These are phyloP conservation scores for Myxocyprinus asiaticus DNA, from an alignment of 2,113 vertebrate genomes.

Conservation along the genomic window DNA sequence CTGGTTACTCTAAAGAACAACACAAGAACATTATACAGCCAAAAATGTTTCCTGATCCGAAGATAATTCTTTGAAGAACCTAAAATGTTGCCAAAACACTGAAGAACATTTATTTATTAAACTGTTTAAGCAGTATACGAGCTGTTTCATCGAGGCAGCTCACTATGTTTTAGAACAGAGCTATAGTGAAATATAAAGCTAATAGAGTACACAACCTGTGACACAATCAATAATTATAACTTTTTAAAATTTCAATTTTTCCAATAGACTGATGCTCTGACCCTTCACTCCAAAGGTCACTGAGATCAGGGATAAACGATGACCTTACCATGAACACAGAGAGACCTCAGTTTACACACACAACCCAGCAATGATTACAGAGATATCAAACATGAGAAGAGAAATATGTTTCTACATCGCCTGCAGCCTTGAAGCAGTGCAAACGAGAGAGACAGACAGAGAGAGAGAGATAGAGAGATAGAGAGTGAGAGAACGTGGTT, in stretches of 20 bases:
- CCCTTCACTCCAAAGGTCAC: constrained; percentile 1
- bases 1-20: too few species aligned
- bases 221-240: too few species aligned
- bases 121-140: too few species aligned
- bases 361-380: background rate
- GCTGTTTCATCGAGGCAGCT: background rate
- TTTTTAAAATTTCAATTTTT: background rate
- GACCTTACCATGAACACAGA: background rate
- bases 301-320: background rate
- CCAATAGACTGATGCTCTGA: background rate
- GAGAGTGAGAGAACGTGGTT: background rate
- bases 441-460: background rate
- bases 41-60: too few species aligned
- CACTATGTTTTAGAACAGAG: background rate
- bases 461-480: constrained; percentile 15
- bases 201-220: too few species aligned
- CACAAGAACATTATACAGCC: too few species aligned
- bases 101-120: too few species aligned
- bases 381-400: constrained; percentile 1
- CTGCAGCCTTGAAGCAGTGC: constrained; percentile 8
- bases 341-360: background rate
- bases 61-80: too few species aligned
- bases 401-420: background rate
- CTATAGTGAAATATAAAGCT: background rate
- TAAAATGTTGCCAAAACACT: background rate